phyloP scores from a whole-genome alignment of 2,797 vertebrate genomes.

The Sebastes jordani region DNA sequence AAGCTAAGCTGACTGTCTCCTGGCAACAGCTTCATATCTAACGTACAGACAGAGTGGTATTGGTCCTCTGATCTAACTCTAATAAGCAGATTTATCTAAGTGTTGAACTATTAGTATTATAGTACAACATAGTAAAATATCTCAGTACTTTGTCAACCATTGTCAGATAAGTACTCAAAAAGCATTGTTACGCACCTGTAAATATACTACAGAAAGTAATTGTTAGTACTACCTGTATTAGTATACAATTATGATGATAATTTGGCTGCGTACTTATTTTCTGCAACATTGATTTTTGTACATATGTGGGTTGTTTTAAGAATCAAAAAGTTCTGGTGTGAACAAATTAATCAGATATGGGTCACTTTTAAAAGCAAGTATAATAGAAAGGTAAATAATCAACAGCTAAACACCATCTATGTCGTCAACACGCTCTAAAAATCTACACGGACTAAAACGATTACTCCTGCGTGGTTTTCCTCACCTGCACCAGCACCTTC shows the following conservation, averaged over 20 bases:
- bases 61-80: too few relatives aligned
- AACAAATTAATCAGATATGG: neutral
- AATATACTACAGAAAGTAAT: neutral
- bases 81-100: too few relatives aligned
- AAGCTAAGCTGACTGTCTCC: neutral
- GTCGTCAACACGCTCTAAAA: neutral
- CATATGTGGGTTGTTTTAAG: too few relatives aligned
- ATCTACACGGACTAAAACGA: neutral
- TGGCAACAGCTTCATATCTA: neutral
- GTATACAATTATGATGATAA: neutral
- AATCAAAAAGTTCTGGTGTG: too few relatives aligned
- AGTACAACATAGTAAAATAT: neutral
- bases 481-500: constrained; percentile 73
- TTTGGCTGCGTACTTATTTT: too few relatives aligned
- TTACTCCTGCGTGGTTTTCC: neutral
- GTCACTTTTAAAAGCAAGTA: neutral
- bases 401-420: neutral
- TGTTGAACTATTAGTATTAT: neutral
- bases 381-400: neutral
- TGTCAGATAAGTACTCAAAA: too few relatives aligned
- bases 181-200: neutral
- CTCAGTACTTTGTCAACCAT: neutral
- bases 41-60: neutral
- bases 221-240: neutral
- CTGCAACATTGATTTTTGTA: too few relatives aligned